A percentile compares a stretch with the other conserved stretches of the same genome.
Evolutionary conservation across 2,113 vertebrate species (phyloP).

Genomic region (Rhinolophus ferrumequinum): DNA sequence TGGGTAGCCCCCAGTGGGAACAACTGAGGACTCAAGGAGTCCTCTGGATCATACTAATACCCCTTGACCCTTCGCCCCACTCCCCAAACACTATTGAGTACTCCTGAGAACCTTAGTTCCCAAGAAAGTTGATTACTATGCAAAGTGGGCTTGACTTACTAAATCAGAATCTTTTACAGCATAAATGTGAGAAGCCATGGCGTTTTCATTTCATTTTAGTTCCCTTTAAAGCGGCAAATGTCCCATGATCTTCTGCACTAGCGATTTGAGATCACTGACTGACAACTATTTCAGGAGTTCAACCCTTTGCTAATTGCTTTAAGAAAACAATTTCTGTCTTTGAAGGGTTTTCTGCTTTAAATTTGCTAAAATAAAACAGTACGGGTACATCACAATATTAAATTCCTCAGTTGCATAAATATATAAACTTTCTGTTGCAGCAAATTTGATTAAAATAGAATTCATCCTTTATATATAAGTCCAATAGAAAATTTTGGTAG

Average conservation of each 20-base stretch:
- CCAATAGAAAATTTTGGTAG: not conserved
- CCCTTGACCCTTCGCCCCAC: not conserved
- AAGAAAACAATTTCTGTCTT: not conserved
- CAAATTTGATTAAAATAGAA: conserved; percentile 17
- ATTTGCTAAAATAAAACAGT: conserved; percentile 37
- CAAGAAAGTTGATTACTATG: not conserved
- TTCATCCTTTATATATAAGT: not conserved
- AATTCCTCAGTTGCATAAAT: not conserved
- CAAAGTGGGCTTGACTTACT: not conserved
- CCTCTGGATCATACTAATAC: not conserved
- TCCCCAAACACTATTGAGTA: not conserved
- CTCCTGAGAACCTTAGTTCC: not conserved
- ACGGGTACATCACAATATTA: not conserved
- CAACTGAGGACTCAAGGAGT: not conserved
- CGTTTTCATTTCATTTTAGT: not conserved
- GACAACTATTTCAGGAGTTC: not conserved
- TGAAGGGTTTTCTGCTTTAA: not conserved
- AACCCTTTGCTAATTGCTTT: not conserved
- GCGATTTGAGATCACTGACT: not conserved
- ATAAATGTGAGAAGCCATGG: not conserved
- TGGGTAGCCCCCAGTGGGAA: not conserved
- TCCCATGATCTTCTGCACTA: not conserved
- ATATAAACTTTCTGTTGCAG: not conserved
- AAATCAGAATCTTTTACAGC: not conserved
- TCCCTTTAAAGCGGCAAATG: conserved; percentile 7